Base-by-base conservation (phyloP, 2,797 vertebrate species). In the Heteromormyrus szaboi region DNA sequence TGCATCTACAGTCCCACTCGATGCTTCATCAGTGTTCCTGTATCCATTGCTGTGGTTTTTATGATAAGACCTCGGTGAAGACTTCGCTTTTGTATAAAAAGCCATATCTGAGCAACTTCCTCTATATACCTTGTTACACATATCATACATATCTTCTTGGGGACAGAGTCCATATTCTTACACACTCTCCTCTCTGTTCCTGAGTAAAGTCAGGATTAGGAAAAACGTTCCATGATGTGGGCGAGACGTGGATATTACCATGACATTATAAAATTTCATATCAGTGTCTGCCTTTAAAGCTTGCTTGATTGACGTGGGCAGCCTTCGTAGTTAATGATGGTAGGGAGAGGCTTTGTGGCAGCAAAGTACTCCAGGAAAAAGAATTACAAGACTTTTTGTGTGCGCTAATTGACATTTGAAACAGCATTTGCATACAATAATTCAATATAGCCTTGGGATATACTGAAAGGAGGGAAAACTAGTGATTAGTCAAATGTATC, bases 381-480 rank as follows among this genome's bases (percentile, higher is more conserved):
- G 94, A 95, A 95, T 95, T 93, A 93, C 92, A 91, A 92, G 90
- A 92, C 91, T 94, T 95, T 95, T 92, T 92, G 93, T 93, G 93
- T 92, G 90, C 84, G 90, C 93, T 95, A 94, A 95, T 95, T 95
- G 95, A 95, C 94, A 95, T 95, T 95, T 95, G 94, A 95, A 96
- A 95, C 94, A 95, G 94, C 76, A 94, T 95, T 96, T 95, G 95
- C 95, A 96, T 95, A 86, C 85, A 96, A 95, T 94, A 94, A 95
- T 95, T 95, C 93, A 93, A 93, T 95, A 93, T 93, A 93, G 93
- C 94, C 95, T 94, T 93, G 7, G 93, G 93, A 95, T 93, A 93
- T 91, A 91, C 94, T 94, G 94, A 93, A 93, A 94, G 92, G 92
- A 94, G 92, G 93, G 91, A 94, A 94, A 86, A 95, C 93, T n/a